phyloP scores from a whole-genome alignment of 1,140 invertebrate species.

The Drosophila asahinai region DNA sequence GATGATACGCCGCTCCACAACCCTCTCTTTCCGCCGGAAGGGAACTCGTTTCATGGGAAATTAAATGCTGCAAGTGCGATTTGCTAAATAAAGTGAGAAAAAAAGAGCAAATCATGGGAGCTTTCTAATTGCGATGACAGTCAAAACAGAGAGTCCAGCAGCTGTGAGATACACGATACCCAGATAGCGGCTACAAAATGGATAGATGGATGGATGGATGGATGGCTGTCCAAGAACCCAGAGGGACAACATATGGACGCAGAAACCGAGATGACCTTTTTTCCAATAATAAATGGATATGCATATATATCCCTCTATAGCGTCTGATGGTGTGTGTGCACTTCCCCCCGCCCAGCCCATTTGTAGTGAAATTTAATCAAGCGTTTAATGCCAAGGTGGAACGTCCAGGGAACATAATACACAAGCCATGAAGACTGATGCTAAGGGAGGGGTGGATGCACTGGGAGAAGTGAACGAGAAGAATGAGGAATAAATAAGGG shows the following conservation, averaged over 20 bases:
- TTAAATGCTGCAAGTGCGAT: slow-evolving; percentile 70
- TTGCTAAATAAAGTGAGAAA: slow-evolving; percentile 23
- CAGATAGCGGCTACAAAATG: slow-evolving; percentile 47
- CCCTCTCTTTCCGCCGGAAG: slow-evolving; percentile 34
- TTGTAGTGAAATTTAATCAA: slow-evolving; percentile 85
- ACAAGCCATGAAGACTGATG: slow-evolving; percentile 17
- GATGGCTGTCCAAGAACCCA: slow-evolving; percentile 23
- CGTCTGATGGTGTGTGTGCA: slow-evolving; percentile 16
- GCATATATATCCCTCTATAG: slow-evolving; percentile 43
- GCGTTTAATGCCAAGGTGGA: slow-evolving; percentile 84
- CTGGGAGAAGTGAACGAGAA: background rate
- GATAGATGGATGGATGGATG: slow-evolving; percentile 34
- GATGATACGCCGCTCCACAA: slow-evolving; percentile 5
- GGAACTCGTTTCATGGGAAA: slow-evolving; percentile 72
- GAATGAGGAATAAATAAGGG: background rate
- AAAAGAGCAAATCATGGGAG: slow-evolving; percentile 34
- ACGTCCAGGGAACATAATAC: slow-evolving; percentile 73
- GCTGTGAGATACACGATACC: slow-evolving; percentile 44
- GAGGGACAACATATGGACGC: slow-evolving; percentile 63
- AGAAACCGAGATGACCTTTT: slow-evolving; percentile 68
- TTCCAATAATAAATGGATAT: slow-evolving; percentile 56
- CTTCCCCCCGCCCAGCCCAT: slow-evolving; percentile 61
- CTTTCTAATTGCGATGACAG: slow-evolving; percentile 75
- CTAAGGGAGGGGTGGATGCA: slow-evolving; percentile 28
- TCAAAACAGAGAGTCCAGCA: slow-evolving; percentile 42